Base-by-base conservation (phyloP, 2,797 vertebrate genomes). In the Enteromius afrohamiltoni region DNA sequence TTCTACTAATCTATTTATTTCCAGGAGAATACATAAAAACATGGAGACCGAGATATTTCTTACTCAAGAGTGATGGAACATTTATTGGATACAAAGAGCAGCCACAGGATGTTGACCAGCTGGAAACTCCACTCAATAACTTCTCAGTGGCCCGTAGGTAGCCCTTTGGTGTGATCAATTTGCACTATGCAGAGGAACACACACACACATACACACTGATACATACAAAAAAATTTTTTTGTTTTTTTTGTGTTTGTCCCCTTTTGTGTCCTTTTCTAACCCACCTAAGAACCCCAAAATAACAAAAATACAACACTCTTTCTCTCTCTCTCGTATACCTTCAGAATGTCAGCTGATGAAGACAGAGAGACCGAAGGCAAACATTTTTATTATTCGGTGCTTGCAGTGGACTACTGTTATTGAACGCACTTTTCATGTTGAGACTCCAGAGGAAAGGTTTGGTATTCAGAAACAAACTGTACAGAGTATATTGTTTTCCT, bases 271-370 rank as follows among this genome's bases (percentile, higher is more conserved):
- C 23, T 68, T 67, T 23, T 37, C 21, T 40, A 65, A 64, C 21
- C 1, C 49, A 3, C 21, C 7, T n/a, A 21, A 96, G 95, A 96
- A 79, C 95, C 94, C 91, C 95, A 96, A 93, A 31, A 64, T 79
- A 23, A 13, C 92, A 95, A 93, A 96, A 96, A 95, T 96, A 95
- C 13, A 11, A 51, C 21, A 11, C 4, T 62, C 19, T 60, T 10
- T 51, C 31, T 37, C 34, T 37, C 37, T 37, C 37, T 37, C 40
- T 34, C 40, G 8, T 51, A 31, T 51, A 16, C 17, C 11, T 17
- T 89, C 92, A 99, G 97, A 99, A 94, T 99, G 97, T 93, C 97
- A 99, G 71, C 93, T 99, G 92, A 98, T 99, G 97, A 99, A 99
- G 95, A 99, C 96, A 0, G 96, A 96, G 92, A 90, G 95, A 89